Conservation (phyloP, 2,113 vertebrate genomes). For the Dolichallabes microphthalmus region DNA sequence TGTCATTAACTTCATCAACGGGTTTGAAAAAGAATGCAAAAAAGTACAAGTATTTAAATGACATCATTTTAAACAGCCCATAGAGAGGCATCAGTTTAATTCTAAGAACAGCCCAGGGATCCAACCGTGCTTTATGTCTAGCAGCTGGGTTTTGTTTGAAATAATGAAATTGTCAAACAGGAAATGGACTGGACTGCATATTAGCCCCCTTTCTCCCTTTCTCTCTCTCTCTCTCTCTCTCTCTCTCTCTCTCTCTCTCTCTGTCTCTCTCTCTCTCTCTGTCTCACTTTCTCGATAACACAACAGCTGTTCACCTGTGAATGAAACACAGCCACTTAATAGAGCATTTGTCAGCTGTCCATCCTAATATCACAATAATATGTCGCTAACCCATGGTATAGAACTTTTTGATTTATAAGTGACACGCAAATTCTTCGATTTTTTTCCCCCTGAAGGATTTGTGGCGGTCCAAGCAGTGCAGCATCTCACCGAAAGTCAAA, state of each 20-base stretch:
- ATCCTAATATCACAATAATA: not conserved
- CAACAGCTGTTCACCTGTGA: slow-evolving; percentile 54
- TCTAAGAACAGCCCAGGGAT: not conserved
- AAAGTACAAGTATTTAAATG: not conserved
- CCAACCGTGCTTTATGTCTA: slow-evolving; percentile 3
- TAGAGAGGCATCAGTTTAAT: slow-evolving; percentile 13
- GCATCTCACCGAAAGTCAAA: not conserved
- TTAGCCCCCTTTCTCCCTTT: slow-evolving; percentile 10
- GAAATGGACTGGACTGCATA: slow-evolving; percentile 42
- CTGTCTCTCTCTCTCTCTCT: slow-evolving; percentile 31
- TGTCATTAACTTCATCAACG: not conserved
- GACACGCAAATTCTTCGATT: not conserved
- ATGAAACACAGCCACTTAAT: slow-evolving; percentile 29
- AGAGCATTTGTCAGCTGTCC: slow-evolving; percentile 20
- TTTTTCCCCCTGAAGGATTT: not conserved
- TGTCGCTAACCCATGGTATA: not conserved
- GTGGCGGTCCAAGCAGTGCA: not conserved
- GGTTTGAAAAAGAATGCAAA: not conserved
- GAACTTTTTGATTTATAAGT: not conserved
- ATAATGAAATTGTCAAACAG: slow-evolving; percentile 46
- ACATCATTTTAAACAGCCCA: slow-evolving; percentile 9
- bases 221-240: slow-evolving; percentile 25
- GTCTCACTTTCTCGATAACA: slow-evolving; percentile 24
- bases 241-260: slow-evolving; percentile 32
- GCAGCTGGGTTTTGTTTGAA: slow-evolving; percentile 44